Conservation (phyloP, 2,888 invertebrate species). For the Erynnis tages region DNA sequence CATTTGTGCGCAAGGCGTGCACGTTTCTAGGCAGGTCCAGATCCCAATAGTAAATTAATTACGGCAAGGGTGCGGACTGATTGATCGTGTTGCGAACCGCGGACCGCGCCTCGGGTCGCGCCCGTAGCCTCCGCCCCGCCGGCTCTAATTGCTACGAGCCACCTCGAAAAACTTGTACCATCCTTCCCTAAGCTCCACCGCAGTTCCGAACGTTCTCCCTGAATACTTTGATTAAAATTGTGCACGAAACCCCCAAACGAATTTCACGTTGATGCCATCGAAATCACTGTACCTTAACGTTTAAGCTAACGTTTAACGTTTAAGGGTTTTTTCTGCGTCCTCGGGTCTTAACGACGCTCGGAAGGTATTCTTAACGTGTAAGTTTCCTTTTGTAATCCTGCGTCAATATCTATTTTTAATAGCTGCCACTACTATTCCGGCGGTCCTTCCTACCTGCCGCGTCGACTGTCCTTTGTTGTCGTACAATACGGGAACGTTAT, state of each 20-base stretch:
- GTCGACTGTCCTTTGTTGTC: slow-evolving; percentile 17
- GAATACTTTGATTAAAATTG: slow-evolving; percentile 32
- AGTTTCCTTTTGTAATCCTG: slow-evolving; percentile 18
- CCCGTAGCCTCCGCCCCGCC: slow-evolving; percentile 33
- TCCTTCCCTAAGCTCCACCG: slow-evolving; percentile 1
- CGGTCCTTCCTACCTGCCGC: slow-evolving; percentile 10
- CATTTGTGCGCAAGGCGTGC: neutral
- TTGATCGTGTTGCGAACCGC: slow-evolving; percentile 46
- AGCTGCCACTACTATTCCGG: slow-evolving; percentile 7
- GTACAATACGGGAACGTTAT: neutral
- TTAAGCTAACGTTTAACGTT: slow-evolving; percentile 30
- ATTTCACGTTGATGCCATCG: slow-evolving; percentile 17
- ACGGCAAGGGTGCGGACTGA: slow-evolving; percentile 52
- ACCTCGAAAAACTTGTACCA: slow-evolving; percentile 18
- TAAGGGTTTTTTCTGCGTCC: slow-evolving; percentile 21
- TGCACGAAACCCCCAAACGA: slow-evolving; percentile 25
- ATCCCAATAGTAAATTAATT: slow-evolving; percentile 53
- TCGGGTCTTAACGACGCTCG: slow-evolving; percentile 11
- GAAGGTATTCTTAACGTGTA: slow-evolving; percentile 14
- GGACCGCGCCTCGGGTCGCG: slow-evolving; percentile 48
- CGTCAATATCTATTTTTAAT: slow-evolving; percentile 22
- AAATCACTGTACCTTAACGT: slow-evolving; percentile 25
- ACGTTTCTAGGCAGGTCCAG: slow-evolving; percentile 8
- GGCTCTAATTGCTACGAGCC: slow-evolving; percentile 5
- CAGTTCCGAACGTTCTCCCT: slow-evolving; percentile 26